Conservation (phyloP, 35 echinoderm and acorn worm species). For the Apostichopus parvimensis region DNA sequence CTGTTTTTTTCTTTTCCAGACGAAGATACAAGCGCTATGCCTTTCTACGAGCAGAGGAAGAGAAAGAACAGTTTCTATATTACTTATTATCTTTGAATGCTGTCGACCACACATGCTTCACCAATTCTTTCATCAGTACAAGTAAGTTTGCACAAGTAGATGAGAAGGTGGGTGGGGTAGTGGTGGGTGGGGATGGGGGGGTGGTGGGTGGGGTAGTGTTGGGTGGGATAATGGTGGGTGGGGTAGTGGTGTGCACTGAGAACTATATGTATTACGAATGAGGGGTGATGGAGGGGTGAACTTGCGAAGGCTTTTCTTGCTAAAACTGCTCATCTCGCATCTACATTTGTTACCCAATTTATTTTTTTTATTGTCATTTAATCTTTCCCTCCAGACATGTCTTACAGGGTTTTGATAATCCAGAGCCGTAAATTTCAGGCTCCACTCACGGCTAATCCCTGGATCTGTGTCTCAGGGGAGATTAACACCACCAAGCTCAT, state of each 20-base stretch:
- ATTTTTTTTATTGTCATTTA: too few species aligned
- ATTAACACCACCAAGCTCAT: slow-evolving; percentile 79
- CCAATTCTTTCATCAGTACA: slow-evolving; percentile 90
- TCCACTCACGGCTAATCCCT: slow-evolving; percentile 83
- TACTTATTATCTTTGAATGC: slow-evolving; percentile 95
- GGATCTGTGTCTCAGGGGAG: slow-evolving; percentile 88
- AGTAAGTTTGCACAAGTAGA: slow-evolving; percentile 57
- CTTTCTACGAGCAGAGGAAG: slow-evolving; percentile 91
- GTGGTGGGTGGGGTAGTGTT: too few species aligned
- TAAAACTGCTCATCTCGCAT: too few species aligned
- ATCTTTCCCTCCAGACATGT: slow-evolving; percentile 56
- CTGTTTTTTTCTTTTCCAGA: slow-evolving; percentile 31
- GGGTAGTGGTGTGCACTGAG: too few species aligned
- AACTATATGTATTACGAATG: too few species aligned
- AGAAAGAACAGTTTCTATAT: slow-evolving; percentile 97
- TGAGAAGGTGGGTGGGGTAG: not conserved
- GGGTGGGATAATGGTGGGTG: too few species aligned
- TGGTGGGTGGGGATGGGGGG: too few species aligned
- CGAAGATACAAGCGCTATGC: slow-evolving; percentile 88
- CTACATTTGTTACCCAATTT: too few species aligned
- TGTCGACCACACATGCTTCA: slow-evolving; percentile 95
- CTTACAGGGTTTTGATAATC: slow-evolving; percentile 84
- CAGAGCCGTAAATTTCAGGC: slow-evolving; percentile 96
- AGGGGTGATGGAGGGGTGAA: too few species aligned
- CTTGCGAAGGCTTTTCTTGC: too few species aligned